Evolutionary conservation across 2,888 invertebrate genomes (phyloP).

Genomic region (Chrysotoxum bicinctum): DNA sequence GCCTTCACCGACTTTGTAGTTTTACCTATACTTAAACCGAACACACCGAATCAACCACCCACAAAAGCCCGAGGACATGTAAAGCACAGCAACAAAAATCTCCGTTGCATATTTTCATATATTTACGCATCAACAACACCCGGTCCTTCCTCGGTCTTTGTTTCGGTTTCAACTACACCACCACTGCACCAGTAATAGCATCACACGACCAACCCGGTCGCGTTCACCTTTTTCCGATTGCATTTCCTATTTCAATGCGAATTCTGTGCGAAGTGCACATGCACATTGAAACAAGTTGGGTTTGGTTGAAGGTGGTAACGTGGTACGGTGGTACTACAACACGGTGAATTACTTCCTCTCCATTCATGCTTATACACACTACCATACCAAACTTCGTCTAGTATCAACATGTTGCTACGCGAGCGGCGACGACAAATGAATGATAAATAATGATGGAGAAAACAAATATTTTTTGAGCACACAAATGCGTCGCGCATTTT

Average conservation of each 20-base stretch:
- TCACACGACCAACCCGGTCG: constrained; percentile 15
- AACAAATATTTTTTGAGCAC: not conserved
- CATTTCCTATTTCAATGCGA: constrained; percentile 57
- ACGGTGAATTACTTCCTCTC: constrained; percentile 43
- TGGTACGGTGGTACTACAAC: constrained; percentile 3
- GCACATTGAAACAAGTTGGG: constrained; percentile 1
- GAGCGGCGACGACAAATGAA: not conserved
- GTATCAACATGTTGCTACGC: constrained; percentile 62
- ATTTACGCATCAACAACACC: constrained; percentile 8
- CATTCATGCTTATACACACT: not conserved
- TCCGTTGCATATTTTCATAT: constrained; percentile 3
- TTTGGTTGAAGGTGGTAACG: not conserved
- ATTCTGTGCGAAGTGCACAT: constrained; percentile 29
- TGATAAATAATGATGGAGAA: constrained; percentile 49
- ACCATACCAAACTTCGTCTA: constrained; percentile 19
- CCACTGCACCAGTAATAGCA: constrained; percentile 50
- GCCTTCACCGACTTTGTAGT: constrained; percentile 38
- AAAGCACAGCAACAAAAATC: not conserved
- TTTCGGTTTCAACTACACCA: constrained; percentile 20
- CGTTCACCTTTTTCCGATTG: constrained; percentile 64
- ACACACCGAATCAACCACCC: constrained; percentile 41
- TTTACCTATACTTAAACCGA: not conserved
- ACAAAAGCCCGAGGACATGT: constrained; percentile 25
- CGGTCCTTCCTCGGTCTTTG: constrained; percentile 1
- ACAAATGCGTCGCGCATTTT: not conserved